A percentile compares a stretch with the other conserved stretches of the same genome.
These are phyloP conservation scores for Diuraphis noxia DNA, from an alignment of 1,140 invertebrate genomes.

Conservation along the genomic window DNA sequence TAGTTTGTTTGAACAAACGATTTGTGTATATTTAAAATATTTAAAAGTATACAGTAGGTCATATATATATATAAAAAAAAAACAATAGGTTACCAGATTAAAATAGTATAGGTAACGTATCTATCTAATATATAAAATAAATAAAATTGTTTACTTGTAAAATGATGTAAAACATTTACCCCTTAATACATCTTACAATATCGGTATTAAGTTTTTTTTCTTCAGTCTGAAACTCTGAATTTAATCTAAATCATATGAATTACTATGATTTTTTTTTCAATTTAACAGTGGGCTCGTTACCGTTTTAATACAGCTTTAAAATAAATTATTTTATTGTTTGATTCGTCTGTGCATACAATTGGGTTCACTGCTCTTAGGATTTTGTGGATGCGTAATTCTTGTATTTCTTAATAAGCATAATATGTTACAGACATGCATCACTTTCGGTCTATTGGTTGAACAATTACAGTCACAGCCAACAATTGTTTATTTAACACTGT, in stretches of 20 bases:
- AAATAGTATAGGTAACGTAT: neutral
- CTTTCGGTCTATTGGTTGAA: neutral
- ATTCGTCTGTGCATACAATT: neutral
- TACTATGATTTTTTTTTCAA: neutral
- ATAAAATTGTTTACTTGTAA: too few species aligned
- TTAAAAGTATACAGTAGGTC: neutral
- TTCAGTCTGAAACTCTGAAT: neutral
- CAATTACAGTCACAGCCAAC: neutral
- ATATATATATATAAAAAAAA: too few species aligned
- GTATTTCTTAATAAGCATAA: neutral
- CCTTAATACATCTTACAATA: neutral
- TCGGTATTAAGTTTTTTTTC: neutral
- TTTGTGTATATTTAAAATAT: neutral
- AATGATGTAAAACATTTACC: neutral
- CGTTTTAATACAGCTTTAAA: neutral
- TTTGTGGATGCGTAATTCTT: neutral
- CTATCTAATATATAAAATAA: neutral
- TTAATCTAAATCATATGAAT: neutral
- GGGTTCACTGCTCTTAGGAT: neutral
- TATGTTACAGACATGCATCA: neutral
- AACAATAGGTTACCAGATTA: neutral
- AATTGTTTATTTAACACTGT: constrained; percentile 9
- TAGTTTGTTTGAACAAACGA: neutral
- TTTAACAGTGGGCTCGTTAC: neutral
- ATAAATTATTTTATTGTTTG: neutral